A percentile compares a stretch with the other conserved stretches of the same genome.
These are phyloP conservation scores for Huso huso DNA, from an alignment of 2,797 vertebrate genomes.

Conservation along the genomic window DNA sequence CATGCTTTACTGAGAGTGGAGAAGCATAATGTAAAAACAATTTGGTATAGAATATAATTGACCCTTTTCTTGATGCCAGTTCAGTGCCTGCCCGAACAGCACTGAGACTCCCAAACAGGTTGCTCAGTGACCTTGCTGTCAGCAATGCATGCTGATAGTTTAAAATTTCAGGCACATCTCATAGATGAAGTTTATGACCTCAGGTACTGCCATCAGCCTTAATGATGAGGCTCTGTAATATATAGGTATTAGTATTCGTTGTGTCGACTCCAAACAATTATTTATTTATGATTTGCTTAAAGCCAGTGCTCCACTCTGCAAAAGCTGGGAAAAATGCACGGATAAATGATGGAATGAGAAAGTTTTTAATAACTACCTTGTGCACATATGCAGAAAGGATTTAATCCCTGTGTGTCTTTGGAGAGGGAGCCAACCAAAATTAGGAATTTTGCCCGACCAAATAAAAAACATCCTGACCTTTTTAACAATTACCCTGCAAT, in stretches of 20 bases:
- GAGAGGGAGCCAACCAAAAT: neutral
- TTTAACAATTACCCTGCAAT: too few relatives aligned
- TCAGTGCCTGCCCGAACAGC: slow-evolving; percentile 23
- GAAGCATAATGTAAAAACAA: slow-evolving; percentile 32
- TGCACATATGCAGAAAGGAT: slow-evolving; percentile 12
- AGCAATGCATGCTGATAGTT: slow-evolving; percentile 32
- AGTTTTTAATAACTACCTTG: slow-evolving; percentile 21
- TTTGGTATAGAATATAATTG: slow-evolving; percentile 31
- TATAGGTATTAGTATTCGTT: slow-evolving; percentile 59
- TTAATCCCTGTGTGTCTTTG: neutral
- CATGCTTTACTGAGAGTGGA: slow-evolving; percentile 17
- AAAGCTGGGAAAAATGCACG: slow-evolving; percentile 7
- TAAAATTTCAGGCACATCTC: slow-evolving; percentile 44
- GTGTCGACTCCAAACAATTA: slow-evolving; percentile 52
- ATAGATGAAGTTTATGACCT: slow-evolving; percentile 49
- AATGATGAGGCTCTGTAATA: slow-evolving; percentile 49
- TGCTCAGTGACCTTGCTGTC: slow-evolving; percentile 33
- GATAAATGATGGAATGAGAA: slow-evolving; percentile 32
- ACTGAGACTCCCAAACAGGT: slow-evolving; percentile 16
- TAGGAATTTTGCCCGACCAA: neutral
- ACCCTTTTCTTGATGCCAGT: slow-evolving; percentile 16
- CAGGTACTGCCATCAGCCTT: slow-evolving; percentile 51
- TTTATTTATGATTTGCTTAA: slow-evolving; percentile 60
- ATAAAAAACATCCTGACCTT: too few relatives aligned
- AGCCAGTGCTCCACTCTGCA: slow-evolving; percentile 37